Evolutionary conservation across 2,888 invertebrate genomes (phyloP), one percentile per base, ranked within the genome.

Genomic region (Physocephala rufipes): DNA sequence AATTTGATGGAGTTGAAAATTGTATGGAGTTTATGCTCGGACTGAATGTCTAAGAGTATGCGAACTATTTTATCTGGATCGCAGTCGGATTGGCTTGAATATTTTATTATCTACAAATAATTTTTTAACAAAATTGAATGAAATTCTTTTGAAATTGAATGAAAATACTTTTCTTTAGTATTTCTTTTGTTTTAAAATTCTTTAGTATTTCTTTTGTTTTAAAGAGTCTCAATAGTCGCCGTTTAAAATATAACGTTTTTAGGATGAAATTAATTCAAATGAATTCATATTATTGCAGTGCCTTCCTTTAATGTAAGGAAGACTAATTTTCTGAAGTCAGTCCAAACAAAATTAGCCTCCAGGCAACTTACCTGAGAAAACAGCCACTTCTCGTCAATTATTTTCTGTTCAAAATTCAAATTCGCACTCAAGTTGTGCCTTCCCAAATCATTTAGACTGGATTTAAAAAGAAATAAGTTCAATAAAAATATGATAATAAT

Each of bases 1-100:
- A 89, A 74, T 87, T 87, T 80, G 71, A 77, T 75, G 64, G 78
- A 79, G 55, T 77, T 80, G 81, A 89, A 86, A 66, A 90, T 86
- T 28, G 87, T 85, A 75, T 83, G 87, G 77, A 88, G 79, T 78
- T 86, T 86, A 47, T 81, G 80, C 76, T 86, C 86, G 72, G 86
- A 86, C 75, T 82, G 84, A 67, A 86, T 84, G 74, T 85, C 85
- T 71, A 85, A 78, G 4, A 85, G 79, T 72, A 85, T 79, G 65
- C 79, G 80, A 73, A 82, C 80, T 68, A 85, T 77, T 75, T 81
- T 81, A 30, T 81, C 80, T 3, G 82, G 77, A 63, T 83, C 80
- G 71, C 80, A 79, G 66, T 77, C 71, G 53, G 79, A 76, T 74
- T 78, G 82, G 68, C 82, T 78, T 66, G 85, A 84, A 77, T 84